Base-by-base conservation (phyloP, 37 sponge, comb jelly and placozoan species). In the Amphimedon queenslandica region DNA sequence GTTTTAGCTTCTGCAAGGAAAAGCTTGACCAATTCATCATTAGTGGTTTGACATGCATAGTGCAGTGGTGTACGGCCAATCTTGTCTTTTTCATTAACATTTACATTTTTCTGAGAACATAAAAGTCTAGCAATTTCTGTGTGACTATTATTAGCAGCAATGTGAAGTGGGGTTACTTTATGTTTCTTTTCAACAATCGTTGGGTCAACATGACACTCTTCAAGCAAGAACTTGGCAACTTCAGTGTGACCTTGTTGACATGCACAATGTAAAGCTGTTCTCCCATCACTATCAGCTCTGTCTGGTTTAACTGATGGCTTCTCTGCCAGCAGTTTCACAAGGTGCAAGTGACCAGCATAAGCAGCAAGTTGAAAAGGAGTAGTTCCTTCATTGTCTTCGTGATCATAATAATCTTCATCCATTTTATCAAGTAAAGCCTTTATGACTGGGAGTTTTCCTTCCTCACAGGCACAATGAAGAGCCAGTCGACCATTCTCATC, bases 301-400 rank as follows among this genome's bases (percentile, higher is more conserved):
- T 53, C 47, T 23, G 82, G 82, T 68, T 81, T 66, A n/a, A 60
- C 61, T 6, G 5, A 13, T 67, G 67, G 33, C 2, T 67, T 35
- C 0, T 11, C 43, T 18, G 55, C 68, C 20, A 81, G 47, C 0
- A 55, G 56, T 37, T 66, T 72, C 18, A 73, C 74, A 39, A 67
- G 29, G 11, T 58, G 36, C 32, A 74, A 0, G 29, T 73, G 69
- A 23, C 82, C 82, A 30, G 28, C 51, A 47, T 23, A 74, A 37
- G 74, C 53, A 6, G 82, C 82, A 6, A 81, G 25, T 41, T 81
- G 82, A 10, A 81, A 6, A 40, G 82, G 82, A 60, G 82, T 73
- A 18, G 75, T 81, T 3, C 82, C 82, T 58, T 81, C 75, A 24
- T 57, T 81, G 34, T 81, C 75, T 36, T 66, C 34, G 2, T 39